These are phyloP conservation scores for Caenorhabditis sp. DNA, from an alignment of 2,888 invertebrate species.

Conservation along the genomic window DNA sequence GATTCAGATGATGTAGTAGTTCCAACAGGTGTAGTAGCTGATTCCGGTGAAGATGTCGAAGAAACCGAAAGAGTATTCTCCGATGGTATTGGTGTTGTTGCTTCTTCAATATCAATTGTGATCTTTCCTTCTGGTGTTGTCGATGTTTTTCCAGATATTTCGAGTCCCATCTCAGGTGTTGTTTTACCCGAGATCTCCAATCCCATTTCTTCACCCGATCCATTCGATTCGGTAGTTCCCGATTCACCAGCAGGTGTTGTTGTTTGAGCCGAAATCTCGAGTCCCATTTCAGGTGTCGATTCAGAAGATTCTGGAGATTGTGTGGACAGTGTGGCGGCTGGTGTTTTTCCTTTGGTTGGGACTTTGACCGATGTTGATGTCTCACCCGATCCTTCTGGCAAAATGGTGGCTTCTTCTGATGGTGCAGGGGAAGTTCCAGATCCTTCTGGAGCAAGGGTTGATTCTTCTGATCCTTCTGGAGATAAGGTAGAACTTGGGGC, in stretches of 20 bases:
- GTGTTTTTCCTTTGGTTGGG: background rate
- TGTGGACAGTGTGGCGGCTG: background rate
- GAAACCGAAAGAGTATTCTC: background rate
- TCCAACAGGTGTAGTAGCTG: background rate
- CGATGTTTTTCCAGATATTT: slow-evolving; percentile 16
- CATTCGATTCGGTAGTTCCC: slow-evolving; percentile 5
- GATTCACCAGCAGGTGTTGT: background rate
- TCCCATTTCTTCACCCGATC: slow-evolving; percentile 3
- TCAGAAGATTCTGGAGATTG: slow-evolving; percentile 2
- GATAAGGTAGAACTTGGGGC: background rate
- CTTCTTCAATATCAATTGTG: background rate
- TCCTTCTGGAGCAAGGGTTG: slow-evolving; percentile 1
- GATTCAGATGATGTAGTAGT: background rate
- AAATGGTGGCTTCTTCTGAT: background rate
- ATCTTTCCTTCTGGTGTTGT: background rate
- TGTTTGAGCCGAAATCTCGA: slow-evolving; percentile 7
- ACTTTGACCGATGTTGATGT: background rate
- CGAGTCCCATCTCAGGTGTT: slow-evolving; percentile 14
- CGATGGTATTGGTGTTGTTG: slow-evolving; percentile 5
- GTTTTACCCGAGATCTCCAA: background rate
- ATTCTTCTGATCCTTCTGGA: slow-evolving; percentile 9
- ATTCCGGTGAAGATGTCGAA: background rate
- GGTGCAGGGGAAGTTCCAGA: background rate
- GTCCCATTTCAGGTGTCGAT: slow-evolving; percentile 13
- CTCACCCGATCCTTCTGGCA: background rate